Base-by-base conservation (phyloP, 2,888 invertebrate species). In the Euplagia quadripunctaria region DNA sequence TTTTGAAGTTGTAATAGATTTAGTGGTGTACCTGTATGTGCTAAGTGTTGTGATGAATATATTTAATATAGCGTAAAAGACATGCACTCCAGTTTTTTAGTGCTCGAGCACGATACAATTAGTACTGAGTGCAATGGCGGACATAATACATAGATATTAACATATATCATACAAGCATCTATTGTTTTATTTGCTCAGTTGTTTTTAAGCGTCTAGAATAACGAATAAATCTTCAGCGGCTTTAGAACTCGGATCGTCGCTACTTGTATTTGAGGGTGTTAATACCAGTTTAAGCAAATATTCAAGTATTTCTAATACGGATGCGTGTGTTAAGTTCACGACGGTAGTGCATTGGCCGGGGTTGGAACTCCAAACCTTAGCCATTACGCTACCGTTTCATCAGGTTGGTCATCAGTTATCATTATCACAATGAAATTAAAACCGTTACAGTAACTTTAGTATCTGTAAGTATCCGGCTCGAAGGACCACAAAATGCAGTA, bases 31-130 rank as follows among this genome's bases (percentile, higher is more conserved):
- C 51, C 76, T 67, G 67, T 67, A 76, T 72, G 71, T 82, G 77
- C 75, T 84, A 81, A 80, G 74, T 83, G 85, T 85, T 86, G 82
- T 86, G 86, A 82, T 85, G 81, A 81, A 20, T 81, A 76, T 83
- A 84, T 75, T 67, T 64, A 72, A 70, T 64, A 61, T 80, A 84
- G 79, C 67, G 31, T 73, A 71, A 81, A 81, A 76, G 43, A 80
- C 64, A 73, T 75, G 84, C 84, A 82, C 81, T 80, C 82, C 70
- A 79, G 74, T 76, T 80, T 73, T 71, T 81, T 83, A 83, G 77
- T 79, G 81, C 80, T 79, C 72, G 74, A 79, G 78, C 75, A 80
- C 73, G 78, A 49, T 49, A 65, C 65, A 64, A 77, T 69, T 77
- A 78, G 72, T 64, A 65, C 0, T 14, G 31, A 61, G 61, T 68